Evolutionary conservation across 2,113 vertebrate species (phyloP), one percentile per base, ranked within the genome.

Genomic region (Tupaia tana): DNA sequence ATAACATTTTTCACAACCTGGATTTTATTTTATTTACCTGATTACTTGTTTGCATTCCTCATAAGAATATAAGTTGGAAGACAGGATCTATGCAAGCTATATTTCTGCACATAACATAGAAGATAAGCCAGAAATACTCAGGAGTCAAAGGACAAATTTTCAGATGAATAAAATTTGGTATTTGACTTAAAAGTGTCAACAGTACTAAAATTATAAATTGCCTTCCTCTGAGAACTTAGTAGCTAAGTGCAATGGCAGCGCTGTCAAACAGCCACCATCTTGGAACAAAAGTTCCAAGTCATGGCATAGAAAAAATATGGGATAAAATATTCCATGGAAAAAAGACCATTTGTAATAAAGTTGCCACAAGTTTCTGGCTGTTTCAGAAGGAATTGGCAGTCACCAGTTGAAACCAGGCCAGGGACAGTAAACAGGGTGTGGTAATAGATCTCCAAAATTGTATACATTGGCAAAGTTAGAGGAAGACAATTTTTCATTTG

Each of bases 331-430:
- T 96, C 79, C 31, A 77, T 64, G 56, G 15, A 25, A 74, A 64
- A 56, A 66, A 61, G 75, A 86, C 31, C 67, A 87, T 94, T 91
- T 95, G 22, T 86, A 92, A 77, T 69, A 95, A 89, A 54, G 27
- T 73, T 67, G n/a, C 29, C 70, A 80, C 64, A 84, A 86, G 59
- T 77, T 86, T 91, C 74, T 90, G 93, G 14, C 29, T 93, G 63
- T 73, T 89, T 92, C 56, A 34, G 24, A 94, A 94, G 78, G 52
- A 93, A 90, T 4, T 92, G 79, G 86, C 93, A 71, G 16, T 56
- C 22, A 84, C 64, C 25, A 24, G 14, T 15, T 83, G 82, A 89
- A 95, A 75, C 13, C 27, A 78, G 61, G 86, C 94, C 96, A 93
- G 91, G 52, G 31, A 91, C 31, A 74, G 80, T 90, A 86, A 91